Evolutionary conservation across 2,888 invertebrate species (phyloP).

Genomic region (Baccha elongata): DNA sequence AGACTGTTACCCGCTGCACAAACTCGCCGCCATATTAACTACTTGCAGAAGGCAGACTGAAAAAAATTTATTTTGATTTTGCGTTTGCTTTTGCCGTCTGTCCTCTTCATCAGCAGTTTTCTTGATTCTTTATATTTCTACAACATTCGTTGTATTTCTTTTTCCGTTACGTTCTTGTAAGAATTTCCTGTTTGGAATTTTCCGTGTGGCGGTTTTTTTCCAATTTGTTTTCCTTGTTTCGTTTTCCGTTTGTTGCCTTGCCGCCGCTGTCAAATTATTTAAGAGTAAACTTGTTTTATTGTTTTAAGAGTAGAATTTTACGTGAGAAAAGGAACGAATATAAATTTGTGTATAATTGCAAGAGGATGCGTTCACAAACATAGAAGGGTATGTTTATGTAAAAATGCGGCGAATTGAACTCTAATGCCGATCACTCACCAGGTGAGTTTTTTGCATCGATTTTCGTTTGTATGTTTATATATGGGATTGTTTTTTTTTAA

Average conservation of each 20-base stretch:
- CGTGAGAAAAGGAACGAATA: not conserved
- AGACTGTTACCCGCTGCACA: constrained; percentile 29
- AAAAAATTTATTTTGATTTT: constrained; percentile 67
- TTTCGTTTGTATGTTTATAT: too few species aligned
- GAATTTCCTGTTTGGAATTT: constrained; percentile 34
- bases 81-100: constrained; percentile 42
- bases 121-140: constrained; percentile 5
- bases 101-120: constrained; percentile 29
- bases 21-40: constrained; percentile 68
- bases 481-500: too few species aligned
- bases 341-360: not conserved
- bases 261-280: not conserved
- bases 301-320: constrained; percentile 16
- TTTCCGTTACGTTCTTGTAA: constrained; percentile 5
- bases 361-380: constrained; percentile 7
- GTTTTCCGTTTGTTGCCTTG: constrained; percentile 26
- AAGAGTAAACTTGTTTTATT: constrained; percentile 20
- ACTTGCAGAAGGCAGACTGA: constrained; percentile 69
- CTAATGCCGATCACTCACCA: too few species aligned
- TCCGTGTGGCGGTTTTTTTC: constrained; percentile 42
- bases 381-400: too few species aligned
- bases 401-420: too few species aligned
- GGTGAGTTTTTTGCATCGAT: too few species aligned
- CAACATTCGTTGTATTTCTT: constrained; percentile 14
- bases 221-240: constrained; percentile 31